Conservation (phyloP, 2,888 invertebrate genomes). For the Onchidella celtica region DNA sequence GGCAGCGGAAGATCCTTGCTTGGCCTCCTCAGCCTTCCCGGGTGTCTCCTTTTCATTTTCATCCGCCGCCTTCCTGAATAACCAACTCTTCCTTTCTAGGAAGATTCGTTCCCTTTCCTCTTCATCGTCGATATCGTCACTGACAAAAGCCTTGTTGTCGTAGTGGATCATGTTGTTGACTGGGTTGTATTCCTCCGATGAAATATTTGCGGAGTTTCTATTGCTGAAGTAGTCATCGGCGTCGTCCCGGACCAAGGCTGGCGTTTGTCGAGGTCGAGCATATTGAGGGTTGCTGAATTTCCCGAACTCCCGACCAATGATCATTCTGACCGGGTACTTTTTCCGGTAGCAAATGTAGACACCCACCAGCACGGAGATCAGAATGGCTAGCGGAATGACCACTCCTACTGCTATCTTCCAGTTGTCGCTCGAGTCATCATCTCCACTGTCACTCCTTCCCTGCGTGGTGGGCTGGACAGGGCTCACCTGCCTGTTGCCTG, state of each 20-base stretch:
- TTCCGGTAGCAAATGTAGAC: constrained; percentile 69
- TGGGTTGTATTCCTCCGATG: constrained; percentile 26
- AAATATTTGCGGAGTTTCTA: not conserved
- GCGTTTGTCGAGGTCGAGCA: constrained; percentile 40
- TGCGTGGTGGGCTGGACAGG: too few species aligned
- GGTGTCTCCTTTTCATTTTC: not conserved
- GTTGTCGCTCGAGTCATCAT: constrained; percentile 34
- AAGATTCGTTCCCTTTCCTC: constrained; percentile 51
- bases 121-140: constrained; percentile 44
- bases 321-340: constrained; percentile 73
- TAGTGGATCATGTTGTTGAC: constrained; percentile 22
- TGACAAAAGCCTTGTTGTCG: constrained; percentile 36
- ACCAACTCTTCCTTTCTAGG: constrained; percentile 49
- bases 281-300: constrained; percentile 70
- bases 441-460: not conserved
- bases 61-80: constrained; percentile 45
- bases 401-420: constrained; percentile 64
- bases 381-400: constrained; percentile 55
- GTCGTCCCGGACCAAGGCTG: constrained; percentile 56
- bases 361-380: constrained; percentile 50
- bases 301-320: constrained; percentile 67
- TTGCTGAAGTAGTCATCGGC: constrained; percentile 50
- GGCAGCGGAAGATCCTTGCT: not conserved
- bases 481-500: too few species aligned
- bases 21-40: not conserved